Evolutionary conservation across 2,888 invertebrate genomes (phyloP).

Genomic region (Ectemnius continuus): DNA sequence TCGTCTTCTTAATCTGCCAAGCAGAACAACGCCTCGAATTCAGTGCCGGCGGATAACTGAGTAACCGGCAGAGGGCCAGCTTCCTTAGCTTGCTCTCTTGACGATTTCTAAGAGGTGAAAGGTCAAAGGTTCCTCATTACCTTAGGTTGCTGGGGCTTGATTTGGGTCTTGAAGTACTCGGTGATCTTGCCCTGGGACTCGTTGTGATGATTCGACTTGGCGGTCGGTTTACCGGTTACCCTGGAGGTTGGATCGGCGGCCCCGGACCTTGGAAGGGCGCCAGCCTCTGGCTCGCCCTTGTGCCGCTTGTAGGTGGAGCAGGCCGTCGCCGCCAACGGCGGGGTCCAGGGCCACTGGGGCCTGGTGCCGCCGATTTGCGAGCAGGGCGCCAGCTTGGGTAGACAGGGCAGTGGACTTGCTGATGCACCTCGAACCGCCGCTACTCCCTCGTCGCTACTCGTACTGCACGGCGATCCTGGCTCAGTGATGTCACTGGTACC

Average conservation of each 20-base stretch:
- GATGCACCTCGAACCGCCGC: slow-evolving; percentile 66
- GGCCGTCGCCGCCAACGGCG: slow-evolving; percentile 74
- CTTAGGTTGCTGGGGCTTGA: slow-evolving; percentile 82
- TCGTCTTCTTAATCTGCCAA: slow-evolving; percentile 63
- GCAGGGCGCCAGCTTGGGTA: slow-evolving; percentile 72
- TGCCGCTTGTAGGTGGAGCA: slow-evolving; percentile 74
- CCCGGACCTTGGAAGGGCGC: slow-evolving; percentile 70
- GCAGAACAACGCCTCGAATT: not conserved
- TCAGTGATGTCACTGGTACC: slow-evolving; percentile 90
- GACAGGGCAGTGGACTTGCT: slow-evolving; percentile 69
- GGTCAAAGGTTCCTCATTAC: slow-evolving; percentile 49
- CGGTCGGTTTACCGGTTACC: slow-evolving; percentile 31
- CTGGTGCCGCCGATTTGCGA: slow-evolving; percentile 69
- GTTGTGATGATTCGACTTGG: slow-evolving; percentile 72
- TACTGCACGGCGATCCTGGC: slow-evolving; percentile 91
- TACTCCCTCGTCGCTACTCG: slow-evolving; percentile 81
- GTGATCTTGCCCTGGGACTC: slow-evolving; percentile 88
- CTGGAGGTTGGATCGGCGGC: slow-evolving; percentile 71
- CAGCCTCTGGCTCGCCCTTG: slow-evolving; percentile 75
- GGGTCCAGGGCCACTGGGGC: slow-evolving; percentile 77
- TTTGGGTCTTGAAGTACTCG: slow-evolving; percentile 91
- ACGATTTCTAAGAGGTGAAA: too few relatives aligned
- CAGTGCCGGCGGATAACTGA: too few relatives aligned
- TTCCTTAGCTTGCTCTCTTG: too few relatives aligned
- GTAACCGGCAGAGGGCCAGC: too few relatives aligned